phyloP scores from a whole-genome alignment of 2,888 invertebrate species.

The Vandiemenella viatica region DNA sequence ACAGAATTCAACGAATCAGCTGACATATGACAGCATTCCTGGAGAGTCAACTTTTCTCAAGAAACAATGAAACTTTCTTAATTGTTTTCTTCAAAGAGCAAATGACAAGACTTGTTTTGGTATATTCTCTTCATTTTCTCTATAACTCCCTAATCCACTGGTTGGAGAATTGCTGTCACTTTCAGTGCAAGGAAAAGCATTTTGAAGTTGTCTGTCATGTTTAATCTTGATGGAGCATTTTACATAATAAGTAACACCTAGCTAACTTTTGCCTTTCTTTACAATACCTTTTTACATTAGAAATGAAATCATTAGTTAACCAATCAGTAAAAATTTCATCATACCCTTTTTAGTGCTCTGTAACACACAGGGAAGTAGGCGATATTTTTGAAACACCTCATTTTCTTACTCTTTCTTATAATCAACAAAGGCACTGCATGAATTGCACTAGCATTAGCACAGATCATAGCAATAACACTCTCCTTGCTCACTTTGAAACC shows the following conservation, averaged over 20 bases:
- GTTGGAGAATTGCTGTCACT: neutral
- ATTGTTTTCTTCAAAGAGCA: no score
- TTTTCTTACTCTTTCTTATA: slow-evolving; percentile 22
- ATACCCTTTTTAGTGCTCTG: no score
- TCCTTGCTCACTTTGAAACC: slow-evolving; percentile 19
- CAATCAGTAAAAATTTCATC: no score
- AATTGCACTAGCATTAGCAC: slow-evolving; percentile 21
- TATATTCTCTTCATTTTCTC: slow-evolving; percentile 1
- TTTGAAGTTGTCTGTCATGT: neutral
- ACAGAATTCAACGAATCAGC: no score
- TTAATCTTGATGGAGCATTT: neutral
- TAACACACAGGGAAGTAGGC: no score
- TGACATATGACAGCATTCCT: no score
- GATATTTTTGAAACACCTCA: no score
- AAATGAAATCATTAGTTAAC: neutral
- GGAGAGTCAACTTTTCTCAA: no score
- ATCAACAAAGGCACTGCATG: slow-evolving; percentile 20
- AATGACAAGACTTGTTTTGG: no score
- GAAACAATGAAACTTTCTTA: no score
- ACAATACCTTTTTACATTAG: neutral
- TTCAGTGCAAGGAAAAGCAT: neutral
- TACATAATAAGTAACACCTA: neutral
- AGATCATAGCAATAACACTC: slow-evolving; percentile 19
- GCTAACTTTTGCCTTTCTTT: neutral
- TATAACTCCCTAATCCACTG: neutral